These are phyloP conservation scores for Magallana ariakensis DNA, from an alignment of 1,140 invertebrate species.

Conservation along the genomic window DNA sequence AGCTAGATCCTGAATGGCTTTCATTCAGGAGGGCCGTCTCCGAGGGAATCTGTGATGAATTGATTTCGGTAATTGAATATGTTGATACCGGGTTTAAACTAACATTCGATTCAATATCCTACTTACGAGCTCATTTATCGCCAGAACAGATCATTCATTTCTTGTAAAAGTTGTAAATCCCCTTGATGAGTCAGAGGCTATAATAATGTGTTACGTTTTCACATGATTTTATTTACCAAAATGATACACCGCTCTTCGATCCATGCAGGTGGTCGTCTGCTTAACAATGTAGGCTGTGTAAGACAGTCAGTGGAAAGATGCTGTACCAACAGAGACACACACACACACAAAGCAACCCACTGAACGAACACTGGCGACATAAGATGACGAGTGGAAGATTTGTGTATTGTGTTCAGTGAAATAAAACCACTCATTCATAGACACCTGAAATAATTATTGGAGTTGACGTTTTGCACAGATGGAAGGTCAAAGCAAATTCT, in stretches of 20 bases:
- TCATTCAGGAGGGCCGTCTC: background rate
- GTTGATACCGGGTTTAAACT: background rate
- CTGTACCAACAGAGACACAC: background rate
- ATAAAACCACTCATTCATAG: conserved; percentile 18
- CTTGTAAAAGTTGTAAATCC: conserved; percentile 29
- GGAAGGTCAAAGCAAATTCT: background rate
- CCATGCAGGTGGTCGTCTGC: conserved; percentile 5
- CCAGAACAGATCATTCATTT: conserved; percentile 11
- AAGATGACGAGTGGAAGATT: background rate
- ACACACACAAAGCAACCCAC: background rate
- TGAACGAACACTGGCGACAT: background rate
- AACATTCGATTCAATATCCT: conserved; percentile 27
- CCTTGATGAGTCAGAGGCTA: background rate
- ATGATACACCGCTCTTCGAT: background rate
- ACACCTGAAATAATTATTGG: background rate
- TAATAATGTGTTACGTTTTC: background rate
- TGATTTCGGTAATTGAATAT: conserved; percentile 8
- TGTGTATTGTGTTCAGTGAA: background rate
- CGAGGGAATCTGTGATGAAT: background rate
- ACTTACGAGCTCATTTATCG: conserved; percentile 19
- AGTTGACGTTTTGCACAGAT: conserved; percentile 13
- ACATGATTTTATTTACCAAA: background rate
- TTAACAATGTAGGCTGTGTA: background rate
- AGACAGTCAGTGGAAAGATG: background rate
- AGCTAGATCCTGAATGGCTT: too few species aligned